Conservation (phyloP, 2,888 invertebrate genomes). For the Andrena dorsata region DNA sequence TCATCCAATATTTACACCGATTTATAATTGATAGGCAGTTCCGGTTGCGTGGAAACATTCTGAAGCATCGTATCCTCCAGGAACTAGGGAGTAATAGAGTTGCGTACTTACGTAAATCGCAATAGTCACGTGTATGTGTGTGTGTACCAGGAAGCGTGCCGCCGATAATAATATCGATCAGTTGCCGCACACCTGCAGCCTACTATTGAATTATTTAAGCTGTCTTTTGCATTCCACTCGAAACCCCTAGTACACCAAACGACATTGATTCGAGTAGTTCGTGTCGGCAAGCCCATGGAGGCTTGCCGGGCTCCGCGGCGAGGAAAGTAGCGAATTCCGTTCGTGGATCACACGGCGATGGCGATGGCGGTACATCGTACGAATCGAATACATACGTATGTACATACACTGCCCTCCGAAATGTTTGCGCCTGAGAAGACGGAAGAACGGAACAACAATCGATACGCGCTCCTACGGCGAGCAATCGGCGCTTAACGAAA, state of each 20-base stretch:
- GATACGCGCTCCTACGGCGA: neutral
- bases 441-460: constrained; percentile 3
- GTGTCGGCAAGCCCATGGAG: constrained; percentile 22
- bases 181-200: constrained; percentile 70
- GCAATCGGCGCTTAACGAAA: neutral
- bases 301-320: neutral
- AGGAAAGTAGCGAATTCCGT: neutral
- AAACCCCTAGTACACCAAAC: constrained; percentile 40
- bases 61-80: neutral
- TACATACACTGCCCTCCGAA: constrained; percentile 4
- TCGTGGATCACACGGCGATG: neutral
- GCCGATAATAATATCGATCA: constrained; percentile 77
- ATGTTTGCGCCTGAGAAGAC: constrained; percentile 14
- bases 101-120: constrained; percentile 25
- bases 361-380: neutral
- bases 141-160: constrained; percentile 51
- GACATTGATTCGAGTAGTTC: constrained; percentile 33
- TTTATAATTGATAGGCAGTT: constrained; percentile 23
- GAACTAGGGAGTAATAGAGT: constrained; percentile 15
- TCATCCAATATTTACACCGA: neutral
- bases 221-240: constrained; percentile 28
- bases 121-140: constrained; percentile 30
- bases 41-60: constrained; percentile 11
- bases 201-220: constrained; percentile 68
- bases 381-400: neutral